phyloP scores from a whole-genome alignment of 2,113 vertebrate species.

The Sclerurus mexicanus region DNA sequence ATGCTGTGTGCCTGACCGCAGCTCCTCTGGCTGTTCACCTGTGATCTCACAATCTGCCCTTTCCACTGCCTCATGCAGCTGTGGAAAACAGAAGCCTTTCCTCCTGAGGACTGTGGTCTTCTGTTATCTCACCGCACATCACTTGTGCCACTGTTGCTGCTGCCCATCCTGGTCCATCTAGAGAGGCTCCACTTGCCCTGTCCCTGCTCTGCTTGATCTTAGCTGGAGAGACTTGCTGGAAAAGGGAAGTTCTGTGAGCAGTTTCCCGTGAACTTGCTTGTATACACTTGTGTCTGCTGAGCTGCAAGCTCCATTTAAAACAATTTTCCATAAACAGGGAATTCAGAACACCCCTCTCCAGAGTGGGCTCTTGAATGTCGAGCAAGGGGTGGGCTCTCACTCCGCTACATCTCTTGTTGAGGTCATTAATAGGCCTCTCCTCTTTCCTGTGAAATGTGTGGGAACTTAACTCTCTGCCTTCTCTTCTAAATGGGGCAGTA shows the following conservation, averaged over 20 bases:
- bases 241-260: not conserved
- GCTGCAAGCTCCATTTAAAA: not conserved
- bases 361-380: not conserved
- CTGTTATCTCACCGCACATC: not conserved
- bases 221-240: not conserved
- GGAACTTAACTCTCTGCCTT: not conserved
- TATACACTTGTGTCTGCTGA: not conserved
- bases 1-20: not conserved
- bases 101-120: not conserved
- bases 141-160: not conserved
- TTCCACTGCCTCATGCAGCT: not conserved
- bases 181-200: not conserved
- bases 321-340: not conserved
- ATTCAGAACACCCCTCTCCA: not conserved
- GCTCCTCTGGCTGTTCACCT: not conserved
- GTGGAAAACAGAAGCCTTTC: not conserved
- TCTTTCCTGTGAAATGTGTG: not conserved
- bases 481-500: not conserved
- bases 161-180: not conserved
- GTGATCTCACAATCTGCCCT: not conserved
- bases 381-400: not conserved
- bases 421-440: not conserved
- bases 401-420: fast-evolving
- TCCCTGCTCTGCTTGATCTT: not conserved
- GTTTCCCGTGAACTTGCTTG: not conserved